phyloP scores from a whole-genome alignment of 2,888 invertebrate genomes.

The Frankliniella fusca region DNA sequence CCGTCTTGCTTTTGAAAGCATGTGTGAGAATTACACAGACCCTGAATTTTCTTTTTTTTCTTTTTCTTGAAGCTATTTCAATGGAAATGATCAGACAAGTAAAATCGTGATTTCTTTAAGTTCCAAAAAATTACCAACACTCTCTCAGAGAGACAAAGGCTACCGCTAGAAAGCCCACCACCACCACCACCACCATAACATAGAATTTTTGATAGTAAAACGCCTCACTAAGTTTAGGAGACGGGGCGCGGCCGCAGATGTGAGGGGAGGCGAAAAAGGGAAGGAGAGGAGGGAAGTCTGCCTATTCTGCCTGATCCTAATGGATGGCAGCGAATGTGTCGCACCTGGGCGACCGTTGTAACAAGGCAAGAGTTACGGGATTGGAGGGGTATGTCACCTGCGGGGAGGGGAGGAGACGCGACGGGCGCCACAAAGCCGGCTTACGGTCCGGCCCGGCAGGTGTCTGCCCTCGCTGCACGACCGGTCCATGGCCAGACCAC shows the following conservation, averaged over 20 bases:
- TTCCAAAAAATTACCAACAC: no score
- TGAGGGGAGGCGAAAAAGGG: not conserved
- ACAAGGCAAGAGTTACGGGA: not conserved
- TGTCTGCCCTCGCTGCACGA: not conserved
- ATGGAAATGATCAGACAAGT: no score
- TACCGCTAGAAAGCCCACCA: no score
- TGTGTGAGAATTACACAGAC: no score
- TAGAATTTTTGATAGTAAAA: no score
- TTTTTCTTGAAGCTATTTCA: no score
- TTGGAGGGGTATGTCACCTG: not conserved
- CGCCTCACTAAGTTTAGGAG: no score
- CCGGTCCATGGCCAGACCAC: not conserved
- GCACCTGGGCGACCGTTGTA: not conserved
- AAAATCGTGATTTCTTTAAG: no score
- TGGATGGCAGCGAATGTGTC: not conserved
- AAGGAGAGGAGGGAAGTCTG: not conserved
- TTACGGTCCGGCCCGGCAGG: not conserved
- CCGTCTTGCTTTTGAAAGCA: no score
- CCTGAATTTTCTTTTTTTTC: no score
- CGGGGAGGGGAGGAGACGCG: not conserved
- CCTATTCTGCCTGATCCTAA: slow-evolving; percentile 1
- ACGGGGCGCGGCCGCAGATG: not conserved
- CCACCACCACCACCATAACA: no score
- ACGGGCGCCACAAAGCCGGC: not conserved
- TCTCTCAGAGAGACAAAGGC: no score